Evolutionary conservation across 2,888 invertebrate genomes (phyloP), one percentile per base, ranked within the genome.

Genomic region (Caenorhabditis japonica): DNA sequence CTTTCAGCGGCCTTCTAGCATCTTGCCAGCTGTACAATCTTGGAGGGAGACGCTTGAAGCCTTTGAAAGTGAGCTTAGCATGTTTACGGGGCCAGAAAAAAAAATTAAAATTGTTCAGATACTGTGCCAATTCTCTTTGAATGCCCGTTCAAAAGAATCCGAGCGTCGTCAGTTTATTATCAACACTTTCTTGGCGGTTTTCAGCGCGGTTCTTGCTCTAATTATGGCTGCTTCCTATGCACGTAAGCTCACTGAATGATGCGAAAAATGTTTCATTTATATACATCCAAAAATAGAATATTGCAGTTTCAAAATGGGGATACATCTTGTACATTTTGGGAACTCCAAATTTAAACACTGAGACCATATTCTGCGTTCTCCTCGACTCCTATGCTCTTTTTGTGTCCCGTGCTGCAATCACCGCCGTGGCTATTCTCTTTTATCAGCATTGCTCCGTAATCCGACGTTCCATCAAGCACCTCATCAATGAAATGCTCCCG

Each of bases 401-500:
- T 36, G 59, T 75, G 12, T 75, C 75, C 10, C 62, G 70, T 34
- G 44, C 59, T n/a, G 75, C 75, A 1, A 75, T 75, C n/a, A 60
- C 70, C 10, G 62, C 64, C 3, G 30, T 70, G 23, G 69, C 75
- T 2, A 69, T 70, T 15, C 41, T 75, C 2, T 75, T 75, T 56
- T 69, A 61, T 15, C 70, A 75, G 38, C 75, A 70, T 39, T 75
- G 75, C 30, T 60, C 60, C 10, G 61, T 75, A 1, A 61, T 75
- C 25, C 62, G 69, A 19, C 49, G 70, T 46, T 61, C 59, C 17
- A 70, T 75, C 60, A 69, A 75, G 33, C 46, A 64, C 10, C 41
- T 75, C 12, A 75, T 70, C 36, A 43, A 49, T n/a, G 70, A 70
- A 46, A 75, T 75, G 75, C 55, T 70, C n/a, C 75, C 75, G 34